Evolutionary conservation across 2,113 vertebrate genomes (phyloP), one percentile per base, ranked within the genome.

Genomic region (Sinosuthora webbiana): DNA sequence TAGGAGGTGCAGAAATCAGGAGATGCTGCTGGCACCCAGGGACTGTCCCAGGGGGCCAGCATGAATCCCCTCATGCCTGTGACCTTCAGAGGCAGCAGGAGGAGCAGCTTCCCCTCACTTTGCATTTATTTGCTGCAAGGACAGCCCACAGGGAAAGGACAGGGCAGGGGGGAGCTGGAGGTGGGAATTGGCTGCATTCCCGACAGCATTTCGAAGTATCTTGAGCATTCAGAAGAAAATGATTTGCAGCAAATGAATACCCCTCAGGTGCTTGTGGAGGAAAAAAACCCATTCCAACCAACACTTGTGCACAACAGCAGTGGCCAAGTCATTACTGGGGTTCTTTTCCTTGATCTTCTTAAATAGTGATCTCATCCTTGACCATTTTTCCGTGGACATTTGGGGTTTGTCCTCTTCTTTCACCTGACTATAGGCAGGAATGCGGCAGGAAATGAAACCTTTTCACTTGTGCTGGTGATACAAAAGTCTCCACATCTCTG

Each of bases 11-110:
- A 70, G 71, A 0, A 2, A 88, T 20, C 1, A 2, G 37, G 49
- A 77, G 45, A 18, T 53, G 67, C 19, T 2, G 0, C 31, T 83
- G 59, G n/a, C 49, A 41, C 52, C 28, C 22, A 47, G 35, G 39
- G 14, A 25, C 20, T 33, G n/a, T 77, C 41, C 62, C 4, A 3
- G 20, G 30, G 65, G 70, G 2, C 20, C 0, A 1, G 31, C 3
- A 2, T 1, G 3, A 93, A 5, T 14, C 7, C 30, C 39, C 30
- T 67, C 2, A 0, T 31, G 41, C 19, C 76, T 42, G 45, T 45
- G 59, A 41, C 79, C 56, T 77, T 45, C 11, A n/a, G 67, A 65
- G 37, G 33, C 62, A 76, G 62, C 65, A 71, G 69, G 14, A 91
- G 74, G 14, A 91, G n/a, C 70, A 83, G n/a, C 57, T 76, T 73